Conservation (phyloP, 2,797 vertebrate genomes). For the Schizopygopsis malacanthus region DNA sequence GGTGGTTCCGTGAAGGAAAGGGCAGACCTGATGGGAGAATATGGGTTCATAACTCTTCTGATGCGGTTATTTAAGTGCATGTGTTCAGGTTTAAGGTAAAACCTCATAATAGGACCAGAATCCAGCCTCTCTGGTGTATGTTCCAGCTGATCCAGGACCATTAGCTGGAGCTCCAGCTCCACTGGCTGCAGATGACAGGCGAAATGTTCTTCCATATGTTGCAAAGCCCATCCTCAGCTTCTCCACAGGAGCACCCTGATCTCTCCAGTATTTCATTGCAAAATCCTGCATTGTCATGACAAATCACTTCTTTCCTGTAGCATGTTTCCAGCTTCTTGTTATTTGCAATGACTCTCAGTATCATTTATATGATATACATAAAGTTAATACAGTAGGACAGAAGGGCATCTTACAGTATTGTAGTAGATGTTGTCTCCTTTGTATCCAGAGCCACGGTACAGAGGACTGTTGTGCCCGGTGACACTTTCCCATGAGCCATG, state of each 20-base stretch:
- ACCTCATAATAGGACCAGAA: conserved; percentile 87
- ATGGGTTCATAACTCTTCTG: conserved; percentile 1
- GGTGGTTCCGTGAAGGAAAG: conserved; percentile 72
- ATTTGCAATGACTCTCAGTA: background rate
- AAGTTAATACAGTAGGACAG: background rate
- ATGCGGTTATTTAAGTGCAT: background rate
- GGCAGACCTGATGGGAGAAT: conserved; percentile 77
- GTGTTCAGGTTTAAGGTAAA: background rate
- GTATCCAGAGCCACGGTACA: conserved; percentile 73
- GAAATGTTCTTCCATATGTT: conserved; percentile 80
- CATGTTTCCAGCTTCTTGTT: background rate
- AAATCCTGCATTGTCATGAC: conserved; percentile 68
- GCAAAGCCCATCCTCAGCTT: conserved; percentile 84
- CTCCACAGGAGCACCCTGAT: conserved; percentile 75
- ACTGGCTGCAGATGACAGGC: conserved; percentile 62
- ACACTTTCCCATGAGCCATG: conserved; percentile 80
- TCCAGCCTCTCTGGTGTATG: conserved; percentile 79
- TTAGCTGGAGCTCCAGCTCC: conserved; percentile 68
- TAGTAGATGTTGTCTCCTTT: conserved; percentile 69
- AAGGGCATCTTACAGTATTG: conserved; percentile 73
- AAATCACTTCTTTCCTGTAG: background rate
- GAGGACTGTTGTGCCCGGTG: conserved; percentile 82
- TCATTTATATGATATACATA: background rate
- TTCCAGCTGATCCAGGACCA: conserved; percentile 73
- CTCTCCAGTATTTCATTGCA: conserved; percentile 82